These are phyloP conservation scores for Drosophila neoperkinsi DNA, from an alignment of 2,888 invertebrate genomes.

Conservation along the genomic window DNA sequence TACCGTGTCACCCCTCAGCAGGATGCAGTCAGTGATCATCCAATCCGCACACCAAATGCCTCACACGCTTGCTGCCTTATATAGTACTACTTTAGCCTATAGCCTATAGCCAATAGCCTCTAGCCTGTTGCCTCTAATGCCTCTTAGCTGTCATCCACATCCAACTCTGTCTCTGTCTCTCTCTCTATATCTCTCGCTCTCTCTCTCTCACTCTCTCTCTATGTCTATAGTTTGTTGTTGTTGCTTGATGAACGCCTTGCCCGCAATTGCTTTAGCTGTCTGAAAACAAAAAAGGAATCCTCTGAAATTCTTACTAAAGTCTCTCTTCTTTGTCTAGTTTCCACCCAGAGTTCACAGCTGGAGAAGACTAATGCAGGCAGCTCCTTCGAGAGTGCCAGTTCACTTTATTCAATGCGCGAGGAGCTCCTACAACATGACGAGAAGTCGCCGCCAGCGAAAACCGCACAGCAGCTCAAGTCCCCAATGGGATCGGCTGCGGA, in stretches of 20 bases:
- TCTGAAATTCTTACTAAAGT: neutral
- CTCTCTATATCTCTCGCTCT: neutral
- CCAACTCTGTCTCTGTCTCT: slow-evolving; percentile 46
- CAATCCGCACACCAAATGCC: slow-evolving; percentile 12
- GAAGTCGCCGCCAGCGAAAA: slow-evolving; percentile 28
- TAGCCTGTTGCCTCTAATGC: slow-evolving; percentile 31
- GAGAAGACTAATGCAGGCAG: slow-evolving; percentile 90
- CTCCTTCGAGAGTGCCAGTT: slow-evolving; percentile 95
- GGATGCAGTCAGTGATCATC: slow-evolving; percentile 39
- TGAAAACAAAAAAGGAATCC: neutral
- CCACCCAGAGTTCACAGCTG: slow-evolving; percentile 85
- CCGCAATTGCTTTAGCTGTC: slow-evolving; percentile 73
- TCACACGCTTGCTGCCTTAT: slow-evolving; percentile 36
- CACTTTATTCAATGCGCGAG: slow-evolving; percentile 91
- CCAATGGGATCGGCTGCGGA: slow-evolving; percentile 58
- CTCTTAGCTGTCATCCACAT: slow-evolving; percentile 60
- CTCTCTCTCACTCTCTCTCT: neutral
- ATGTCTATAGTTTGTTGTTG: slow-evolving; percentile 82
- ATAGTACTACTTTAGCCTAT: slow-evolving; percentile 29
- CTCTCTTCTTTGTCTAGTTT: slow-evolving; percentile 68
- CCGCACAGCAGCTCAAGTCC: slow-evolving; percentile 54
- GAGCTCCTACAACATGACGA: slow-evolving; percentile 87
- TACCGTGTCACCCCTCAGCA: slow-evolving; percentile 22
- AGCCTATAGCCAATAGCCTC: slow-evolving; percentile 16
- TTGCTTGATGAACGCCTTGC: slow-evolving; percentile 84